Evolutionary conservation across 2,888 invertebrate genomes (phyloP), one percentile per base, ranked within the genome.

Genomic region (Odontocolon sp.): DNA sequence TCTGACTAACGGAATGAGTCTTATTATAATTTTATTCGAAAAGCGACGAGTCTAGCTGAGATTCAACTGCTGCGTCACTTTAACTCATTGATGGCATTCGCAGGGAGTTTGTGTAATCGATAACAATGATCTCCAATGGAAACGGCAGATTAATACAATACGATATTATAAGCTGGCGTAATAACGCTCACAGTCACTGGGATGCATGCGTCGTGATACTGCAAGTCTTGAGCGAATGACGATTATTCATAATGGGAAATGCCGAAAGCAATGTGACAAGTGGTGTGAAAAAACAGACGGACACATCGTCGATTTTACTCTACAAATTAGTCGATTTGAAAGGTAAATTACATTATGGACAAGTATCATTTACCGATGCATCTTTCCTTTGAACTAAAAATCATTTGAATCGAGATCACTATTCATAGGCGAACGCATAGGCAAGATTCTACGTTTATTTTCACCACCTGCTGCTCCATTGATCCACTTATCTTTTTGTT

Each of bases 251-350:
- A 36, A 94, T 94, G 96, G 96, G 96, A 88, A 96, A 96, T 92
- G 96, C 96, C 1, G 96, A 96, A 86, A 96, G 96, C 85, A 96
- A 96, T 76, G 98, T 98, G 0, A 96, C 97, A 0, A 97, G 96
- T 90, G 98, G 97, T 45, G 98, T 99, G 14, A 99, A 98, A 90
- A 97, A 97, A 82, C 98, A 99, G 90, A 98, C 98, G 1, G 97
- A 96, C 18, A 95, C 95, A 9, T 95, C 96, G 1, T 93, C 95
- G 23, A 95, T 96, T 87, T 93, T 95, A 63, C 93, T 98, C 59
- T 98, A 98, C 88, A 96, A 97, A 87, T 92, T 98, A 52, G 95
- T 96, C 3, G 96, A 98, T 91, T 91, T 98, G 66, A 98, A 98
- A 93, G 97, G 95, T 94, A 91, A 87, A 85, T 61, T 16, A 50